Base-by-base conservation (phyloP, 2,797 vertebrate species). In the Paramormyrops hopkinsi region DNA sequence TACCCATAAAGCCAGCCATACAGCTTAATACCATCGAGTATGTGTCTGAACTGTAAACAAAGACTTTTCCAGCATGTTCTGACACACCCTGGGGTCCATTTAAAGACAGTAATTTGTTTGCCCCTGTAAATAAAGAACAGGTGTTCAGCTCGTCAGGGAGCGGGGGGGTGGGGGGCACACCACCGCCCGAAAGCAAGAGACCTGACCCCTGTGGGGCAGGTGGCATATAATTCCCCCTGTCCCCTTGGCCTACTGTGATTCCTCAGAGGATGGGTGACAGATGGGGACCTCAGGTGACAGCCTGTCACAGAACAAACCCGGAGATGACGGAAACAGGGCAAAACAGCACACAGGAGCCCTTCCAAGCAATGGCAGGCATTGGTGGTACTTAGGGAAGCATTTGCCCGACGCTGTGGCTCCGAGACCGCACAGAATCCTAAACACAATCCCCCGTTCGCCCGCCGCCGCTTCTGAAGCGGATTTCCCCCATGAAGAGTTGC, bases 41-140 rank as follows among this genome's bases (percentile, higher is more conserved):
- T 48, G 56, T 73, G 37, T 88, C 11, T 76, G 51, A 83, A 88
- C n/a, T 88, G 82, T 90, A 88, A 90, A 90, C 88, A 88, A 90
- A 88, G 87, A 86, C 46, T 65, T 85, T 88, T 53, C 46, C 89
- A 88, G 25, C 89, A 84, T 90, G 89, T 90, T 88, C 89, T 29
- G 46, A 25, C 51, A 82, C 86, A 76, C 90, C 88, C 85, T 83
- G 84, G 88, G 90, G 90, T 69, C 90, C 65, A 82, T 89, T 90
- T 90, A 89, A 89, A 90, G 69, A 87, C 62, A 88, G 88, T 90
- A 83, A 90, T 90, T 90, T 89, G 88, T 88, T 25, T 62, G 51
- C 88, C 88, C 69, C 88, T 88, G 87, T 89, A 89, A 90, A 90
- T 87, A 89, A 88, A 69, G 88, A 56, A 82, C 88, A 90, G 88